Percentiles rank a stretch among this genome's conserved stretches.
These are phyloP conservation scores for Tragelaphus imberbis DNA, from an alignment of 2,113 vertebrate genomes.

Conservation along the genomic window DNA sequence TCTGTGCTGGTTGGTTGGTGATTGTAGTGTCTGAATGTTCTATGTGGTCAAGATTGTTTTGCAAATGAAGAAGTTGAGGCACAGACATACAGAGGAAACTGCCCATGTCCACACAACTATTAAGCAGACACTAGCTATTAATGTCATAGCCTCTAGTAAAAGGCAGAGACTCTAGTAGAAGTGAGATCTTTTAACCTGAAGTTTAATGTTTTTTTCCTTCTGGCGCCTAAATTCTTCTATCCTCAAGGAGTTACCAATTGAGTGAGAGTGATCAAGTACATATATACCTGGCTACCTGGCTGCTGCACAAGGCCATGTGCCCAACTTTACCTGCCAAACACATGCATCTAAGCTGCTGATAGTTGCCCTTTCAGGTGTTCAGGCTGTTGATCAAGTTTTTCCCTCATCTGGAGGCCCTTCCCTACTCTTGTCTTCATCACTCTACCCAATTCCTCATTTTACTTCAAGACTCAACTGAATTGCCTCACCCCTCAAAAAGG, in stretches of 20 bases:
- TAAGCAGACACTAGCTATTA: neutral
- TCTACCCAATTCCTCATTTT: neutral
- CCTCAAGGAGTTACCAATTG: neutral
- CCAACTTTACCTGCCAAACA: too few relatives aligned
- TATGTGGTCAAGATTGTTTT: neutral
- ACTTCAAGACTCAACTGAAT: neutral
- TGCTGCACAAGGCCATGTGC: neutral
- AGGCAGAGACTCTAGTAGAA: neutral
- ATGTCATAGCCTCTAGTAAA: neutral
- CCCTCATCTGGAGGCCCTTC: neutral
- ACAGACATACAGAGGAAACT: neutral
- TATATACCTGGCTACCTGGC: neutral
- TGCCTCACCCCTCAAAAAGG: neutral
- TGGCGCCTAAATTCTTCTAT: neutral
- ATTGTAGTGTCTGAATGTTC: neutral
- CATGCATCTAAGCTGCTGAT: rapidly evolving
- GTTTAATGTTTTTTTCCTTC: neutral
- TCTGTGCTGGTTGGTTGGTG: neutral
- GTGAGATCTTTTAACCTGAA: neutral
- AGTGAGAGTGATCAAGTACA: neutral
- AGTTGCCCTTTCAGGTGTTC: neutral
- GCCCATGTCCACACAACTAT: neutral
- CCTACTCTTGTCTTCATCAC: neutral
- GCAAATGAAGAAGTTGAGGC: neutral
- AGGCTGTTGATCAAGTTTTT: neutral